Conservation (phyloP, 92 coral and sea anemone species). For the Meandrina meandrites region DNA sequence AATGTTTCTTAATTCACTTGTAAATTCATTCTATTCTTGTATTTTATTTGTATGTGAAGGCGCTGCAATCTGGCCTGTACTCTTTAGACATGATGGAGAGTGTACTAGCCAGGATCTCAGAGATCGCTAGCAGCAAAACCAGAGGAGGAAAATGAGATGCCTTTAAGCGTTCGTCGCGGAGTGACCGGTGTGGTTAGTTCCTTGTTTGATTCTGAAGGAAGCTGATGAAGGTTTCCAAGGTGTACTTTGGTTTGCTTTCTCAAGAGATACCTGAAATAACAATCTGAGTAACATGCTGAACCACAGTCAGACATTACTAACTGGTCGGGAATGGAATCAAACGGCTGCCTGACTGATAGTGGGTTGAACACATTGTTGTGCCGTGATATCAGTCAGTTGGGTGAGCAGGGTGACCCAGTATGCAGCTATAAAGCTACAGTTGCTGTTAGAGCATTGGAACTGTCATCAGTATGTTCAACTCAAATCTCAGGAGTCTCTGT, state of each 20-base stretch:
- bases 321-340: not conserved
- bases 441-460: too few relatives aligned
- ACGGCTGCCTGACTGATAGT: not conserved
- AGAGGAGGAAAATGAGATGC: not conserved
- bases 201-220: not conserved
- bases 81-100: constrained; percentile 89
- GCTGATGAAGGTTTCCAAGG: not conserved
- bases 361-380: not conserved
- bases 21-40: not conserved
- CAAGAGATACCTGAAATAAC: not conserved
- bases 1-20: not conserved
- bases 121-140: constrained; percentile 49
- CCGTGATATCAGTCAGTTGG: not conserved
- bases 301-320: not conserved
- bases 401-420: too few relatives aligned
- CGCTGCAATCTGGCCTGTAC: constrained; percentile 72
- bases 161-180: not conserved
- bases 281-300: not conserved
- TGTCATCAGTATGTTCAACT: not conserved
- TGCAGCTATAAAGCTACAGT: not conserved
- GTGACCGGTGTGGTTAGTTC: not conserved
- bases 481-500: not conserved
- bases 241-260: not conserved
- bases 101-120: constrained; percentile 72
- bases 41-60: constrained; percentile 41